Conservation (phyloP, 2,113 vertebrate genomes). For the Catharus bicknelli region DNA sequence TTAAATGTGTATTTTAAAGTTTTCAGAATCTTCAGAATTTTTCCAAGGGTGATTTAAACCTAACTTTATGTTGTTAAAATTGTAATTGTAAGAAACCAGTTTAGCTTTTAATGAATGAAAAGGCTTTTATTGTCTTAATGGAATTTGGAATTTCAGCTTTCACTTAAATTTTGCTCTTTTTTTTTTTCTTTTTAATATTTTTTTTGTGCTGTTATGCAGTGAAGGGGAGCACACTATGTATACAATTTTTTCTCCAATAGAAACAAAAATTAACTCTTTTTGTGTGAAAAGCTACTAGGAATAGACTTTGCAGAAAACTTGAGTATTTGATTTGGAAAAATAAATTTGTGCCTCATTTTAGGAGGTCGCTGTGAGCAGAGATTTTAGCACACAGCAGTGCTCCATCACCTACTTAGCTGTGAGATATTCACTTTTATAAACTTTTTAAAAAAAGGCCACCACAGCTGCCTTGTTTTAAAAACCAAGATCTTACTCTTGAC, state of each 20-base stretch:
- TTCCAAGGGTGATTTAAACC: not conserved
- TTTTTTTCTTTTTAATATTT: not conserved
- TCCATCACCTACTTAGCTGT: not conserved
- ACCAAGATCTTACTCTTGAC: conserved; percentile 57
- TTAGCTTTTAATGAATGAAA: not conserved
- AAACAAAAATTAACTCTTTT: not conserved
- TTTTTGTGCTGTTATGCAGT: not conserved
- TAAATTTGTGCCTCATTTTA: not conserved
- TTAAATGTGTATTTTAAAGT: not conserved
- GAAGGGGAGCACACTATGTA: not conserved
- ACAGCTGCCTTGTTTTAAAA: conserved; percentile 64
- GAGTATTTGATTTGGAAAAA: not conserved
- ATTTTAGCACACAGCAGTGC: not conserved
- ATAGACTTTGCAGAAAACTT: not conserved
- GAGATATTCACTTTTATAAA: not conserved
- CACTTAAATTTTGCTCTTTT: not conserved
- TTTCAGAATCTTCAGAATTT: not conserved
- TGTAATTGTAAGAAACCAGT: not conserved
- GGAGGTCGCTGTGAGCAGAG: not conserved
- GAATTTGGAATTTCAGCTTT: not conserved
- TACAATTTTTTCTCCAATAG: not conserved
- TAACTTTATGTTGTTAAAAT: not conserved
- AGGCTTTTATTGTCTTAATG: not conserved
- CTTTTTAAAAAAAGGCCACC: not conserved
- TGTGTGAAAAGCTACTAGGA: not conserved